Conservation (phyloP, 2,797 vertebrate species). For the Microtus californicus region DNA sequence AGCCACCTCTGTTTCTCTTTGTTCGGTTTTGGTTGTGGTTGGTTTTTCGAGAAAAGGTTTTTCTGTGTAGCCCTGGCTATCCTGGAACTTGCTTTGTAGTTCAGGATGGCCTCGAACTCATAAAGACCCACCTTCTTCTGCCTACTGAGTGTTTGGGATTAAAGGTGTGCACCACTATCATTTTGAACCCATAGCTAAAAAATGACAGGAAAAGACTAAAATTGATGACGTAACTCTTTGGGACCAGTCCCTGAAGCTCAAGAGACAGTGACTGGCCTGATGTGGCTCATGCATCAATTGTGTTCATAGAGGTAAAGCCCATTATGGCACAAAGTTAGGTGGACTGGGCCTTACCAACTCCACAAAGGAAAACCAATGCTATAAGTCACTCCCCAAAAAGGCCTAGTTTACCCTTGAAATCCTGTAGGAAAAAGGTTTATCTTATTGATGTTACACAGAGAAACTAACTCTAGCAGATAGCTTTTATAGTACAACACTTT, state of each 20-base stretch:
- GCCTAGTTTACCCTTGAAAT: not conserved
- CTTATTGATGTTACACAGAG: not conserved
- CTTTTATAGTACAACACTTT: conserved; percentile 28
- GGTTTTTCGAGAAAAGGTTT: not conserved
- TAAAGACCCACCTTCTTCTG: not conserved
- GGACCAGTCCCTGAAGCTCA: not conserved
- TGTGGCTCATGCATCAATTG: not conserved
- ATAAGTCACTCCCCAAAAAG: not conserved
- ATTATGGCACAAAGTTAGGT: not conserved
- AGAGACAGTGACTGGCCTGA: not conserved
- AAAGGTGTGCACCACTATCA: not conserved
- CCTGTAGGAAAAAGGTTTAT: not conserved
- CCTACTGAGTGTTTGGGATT: not conserved
- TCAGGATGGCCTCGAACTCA: not conserved
- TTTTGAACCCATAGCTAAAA: conserved; percentile 22
- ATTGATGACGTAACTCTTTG: not conserved
- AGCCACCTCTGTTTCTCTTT: not conserved
- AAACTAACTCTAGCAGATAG: conserved; percentile 27
- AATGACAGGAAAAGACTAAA: conserved; percentile 32
- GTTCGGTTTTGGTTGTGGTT: not conserved
- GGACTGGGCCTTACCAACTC: not conserved
- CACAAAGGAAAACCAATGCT: conserved; percentile 23
- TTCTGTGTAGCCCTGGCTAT: not conserved
- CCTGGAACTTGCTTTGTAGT: not conserved
- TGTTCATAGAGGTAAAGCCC: conserved; percentile 16